A percentile compares a stretch with the other conserved stretches of the same genome.
Evolutionary conservation across 2,113 vertebrate genomes (phyloP).

Genomic region (Poeciliopsis occidentalis): DNA sequence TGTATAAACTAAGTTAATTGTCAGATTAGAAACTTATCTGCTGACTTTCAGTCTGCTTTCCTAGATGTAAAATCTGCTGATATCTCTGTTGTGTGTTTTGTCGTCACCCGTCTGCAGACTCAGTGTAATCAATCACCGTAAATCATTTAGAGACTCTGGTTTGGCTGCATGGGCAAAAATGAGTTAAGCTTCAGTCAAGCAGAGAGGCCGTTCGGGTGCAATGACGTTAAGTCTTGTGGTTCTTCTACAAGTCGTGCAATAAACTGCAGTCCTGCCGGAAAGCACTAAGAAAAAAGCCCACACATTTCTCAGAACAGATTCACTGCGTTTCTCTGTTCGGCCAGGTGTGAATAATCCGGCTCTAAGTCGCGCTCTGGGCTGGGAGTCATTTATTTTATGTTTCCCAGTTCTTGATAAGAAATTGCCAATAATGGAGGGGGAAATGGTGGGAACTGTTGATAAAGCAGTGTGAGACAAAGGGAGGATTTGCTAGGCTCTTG

Average conservation of each 20-base stretch:
- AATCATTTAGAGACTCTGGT: not conserved
- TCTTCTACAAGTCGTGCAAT: conserved; percentile 21
- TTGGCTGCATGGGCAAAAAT: not conserved
- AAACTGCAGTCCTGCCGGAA: conserved; percentile 32
- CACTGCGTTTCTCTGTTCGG: conserved; percentile 26
- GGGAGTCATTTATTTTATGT: conserved; percentile 60
- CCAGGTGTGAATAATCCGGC: conserved; percentile 68
- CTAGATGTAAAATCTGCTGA: not conserved
- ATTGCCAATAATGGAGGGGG: conserved; percentile 40
- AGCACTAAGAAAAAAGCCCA: conserved; percentile 18
- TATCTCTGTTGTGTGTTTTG: not conserved
- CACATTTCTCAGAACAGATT: conserved; percentile 2
- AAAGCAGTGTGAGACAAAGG: conserved; percentile 15
- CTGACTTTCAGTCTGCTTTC: not conserved
- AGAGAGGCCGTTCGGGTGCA: not conserved
- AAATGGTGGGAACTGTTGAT: conserved; percentile 38
- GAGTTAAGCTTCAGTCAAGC: not conserved
- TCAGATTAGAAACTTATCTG: too few species aligned
- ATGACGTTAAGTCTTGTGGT: not conserved
- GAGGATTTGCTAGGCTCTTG: conserved; percentile 8
- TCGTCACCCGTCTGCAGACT: not conserved
- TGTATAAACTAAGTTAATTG: too few species aligned
- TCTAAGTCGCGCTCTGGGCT: conserved; percentile 43
- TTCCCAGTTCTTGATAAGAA: conserved; percentile 54
- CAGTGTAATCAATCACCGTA: not conserved